Evolutionary conservation across 2,113 vertebrate genomes (phyloP), one percentile per base, ranked within the genome.

Genomic region (Halcyon senegalensis): DNA sequence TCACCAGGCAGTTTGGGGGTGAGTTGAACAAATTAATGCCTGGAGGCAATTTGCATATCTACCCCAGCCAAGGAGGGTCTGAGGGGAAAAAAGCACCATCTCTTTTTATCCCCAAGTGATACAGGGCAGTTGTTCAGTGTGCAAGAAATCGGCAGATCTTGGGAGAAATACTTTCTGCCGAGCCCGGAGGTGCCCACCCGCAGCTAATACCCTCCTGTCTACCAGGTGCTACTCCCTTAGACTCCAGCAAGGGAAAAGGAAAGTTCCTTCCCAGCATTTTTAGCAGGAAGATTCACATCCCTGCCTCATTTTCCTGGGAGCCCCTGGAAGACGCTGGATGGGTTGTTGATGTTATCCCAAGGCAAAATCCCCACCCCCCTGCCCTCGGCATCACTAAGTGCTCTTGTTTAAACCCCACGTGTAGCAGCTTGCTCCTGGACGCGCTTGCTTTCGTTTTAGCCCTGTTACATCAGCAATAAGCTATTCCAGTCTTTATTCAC

Each of bases 401-500:
- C 62, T 89, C 5, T 89, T 88, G 76, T 82, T 91, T 60, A 96
- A 69, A 48, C 11, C 31, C 21, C 0, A 0, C 2, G 41, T 25
- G 23, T 51, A 67, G 41, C 83, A 84, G 87, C 41, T 73, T 84
- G 73, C 62, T 89, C 44, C 27, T 0, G 0, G 73, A 51, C 1
- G 0, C 43, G 25, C 56, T 93, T 1, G 1, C 69, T 69, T 83
- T 92, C 88, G 80, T 70, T 70, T 86, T 33, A 55, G 50, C 79
- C 33, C 24, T 5, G 5, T 93, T 77, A 41, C 72, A 84, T 88
- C 76, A 84, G 89, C 84, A 94, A 83, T 58, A 46, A 88, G 43
- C 48, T 51, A 92, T 86, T 92, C 46, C 43, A 89, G 73, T n/a
- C 86, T 88, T 85, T 77, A 86, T 91, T 92, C 79, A 73, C 91